Evolutionary conservation across 2,113 vertebrate genomes (phyloP), one percentile per base, ranked within the genome.

Genomic region (Trochalopteron elliotii): DNA sequence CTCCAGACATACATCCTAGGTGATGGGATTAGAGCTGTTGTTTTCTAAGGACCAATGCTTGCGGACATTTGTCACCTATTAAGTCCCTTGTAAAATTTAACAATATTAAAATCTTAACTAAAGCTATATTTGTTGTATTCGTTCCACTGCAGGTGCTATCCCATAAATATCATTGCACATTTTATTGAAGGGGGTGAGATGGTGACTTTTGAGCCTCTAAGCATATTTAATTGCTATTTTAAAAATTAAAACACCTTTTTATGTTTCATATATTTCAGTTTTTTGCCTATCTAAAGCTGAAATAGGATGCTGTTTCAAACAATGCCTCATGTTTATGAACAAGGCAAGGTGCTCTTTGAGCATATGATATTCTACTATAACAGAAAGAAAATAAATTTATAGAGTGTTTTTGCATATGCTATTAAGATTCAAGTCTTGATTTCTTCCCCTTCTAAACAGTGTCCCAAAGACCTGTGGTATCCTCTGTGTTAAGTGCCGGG

Each of bases 341-440:
- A 76, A 91, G 85, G 49, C 53, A 83, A 93, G 83, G 94, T 83
- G 69, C 95, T 94, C 44, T 94, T 94, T 91, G 39, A 94, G 31
- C 35, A 68, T 40, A 70, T 76, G 37, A 71, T 78, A 87, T 68
- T 92, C 90, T 94, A 78, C 71, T 67, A 93, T 92, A 96, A 53
- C 42, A 64, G 91, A 83, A 97, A 96, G 78, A 95, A 97, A 98
- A 97, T 97, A 92, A 98, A 97, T 96, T 96, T 95, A 91, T 78
- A 81, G 90, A 97, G 97, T 98, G 94, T 96, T 97, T 98, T 98
- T 97, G 88, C 97, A 75, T 93, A 63, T 96, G 86, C 94, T 96
- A 98, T 98, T 98, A 98, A 97, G 95, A 98, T 98, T 98, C 98
- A 98, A 71, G 96, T 53, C 95, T 97, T 98, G 91, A 97, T 98